phyloP scores from a whole-genome alignment of 2,797 vertebrate genomes.

The Lacerta bilineata region DNA sequence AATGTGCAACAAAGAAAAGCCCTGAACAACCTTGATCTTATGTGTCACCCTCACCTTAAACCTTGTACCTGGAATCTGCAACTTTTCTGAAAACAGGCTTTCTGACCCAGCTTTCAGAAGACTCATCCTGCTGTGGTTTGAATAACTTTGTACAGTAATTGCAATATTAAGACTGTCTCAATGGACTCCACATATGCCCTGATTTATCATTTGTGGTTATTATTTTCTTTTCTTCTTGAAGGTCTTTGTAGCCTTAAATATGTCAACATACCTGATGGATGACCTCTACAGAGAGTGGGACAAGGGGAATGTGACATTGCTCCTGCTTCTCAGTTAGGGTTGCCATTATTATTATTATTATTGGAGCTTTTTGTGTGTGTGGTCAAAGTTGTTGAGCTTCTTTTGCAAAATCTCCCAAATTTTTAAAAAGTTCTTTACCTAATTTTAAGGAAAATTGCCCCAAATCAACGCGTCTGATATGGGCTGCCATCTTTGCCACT shows the following conservation, averaged over 20 bases:
- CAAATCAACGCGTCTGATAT: no score
- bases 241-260: neutral
- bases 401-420: no score
- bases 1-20: neutral
- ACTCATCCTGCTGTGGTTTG: neutral
- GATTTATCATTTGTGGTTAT: slow-evolving; percentile 1
- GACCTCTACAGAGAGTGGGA: no score
- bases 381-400: no score
- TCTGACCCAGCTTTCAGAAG: neutral
- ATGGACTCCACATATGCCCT: slow-evolving; percentile 4
- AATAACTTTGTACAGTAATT: slow-evolving; percentile 8
- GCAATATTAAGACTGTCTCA: slow-evolving; percentile 19
- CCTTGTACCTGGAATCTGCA: neutral
- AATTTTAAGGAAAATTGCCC: no score
- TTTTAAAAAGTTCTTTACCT: no score
- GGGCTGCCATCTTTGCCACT: no score
- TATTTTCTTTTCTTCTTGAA: neutral
- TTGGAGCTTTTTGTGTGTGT: no score
- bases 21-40: slow-evolving; percentile 9
- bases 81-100: neutral
- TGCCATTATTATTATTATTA: no score
- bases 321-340: no score
- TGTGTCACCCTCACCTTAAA: slow-evolving; percentile 23
- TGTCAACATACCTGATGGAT: no score
- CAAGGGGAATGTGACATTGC: no score